Percentiles rank a stretch among this genome's conserved stretches.
phyloP scores from a whole-genome alignment of 1,140 invertebrate genomes.

The Gyrodactylus salaris region DNA sequence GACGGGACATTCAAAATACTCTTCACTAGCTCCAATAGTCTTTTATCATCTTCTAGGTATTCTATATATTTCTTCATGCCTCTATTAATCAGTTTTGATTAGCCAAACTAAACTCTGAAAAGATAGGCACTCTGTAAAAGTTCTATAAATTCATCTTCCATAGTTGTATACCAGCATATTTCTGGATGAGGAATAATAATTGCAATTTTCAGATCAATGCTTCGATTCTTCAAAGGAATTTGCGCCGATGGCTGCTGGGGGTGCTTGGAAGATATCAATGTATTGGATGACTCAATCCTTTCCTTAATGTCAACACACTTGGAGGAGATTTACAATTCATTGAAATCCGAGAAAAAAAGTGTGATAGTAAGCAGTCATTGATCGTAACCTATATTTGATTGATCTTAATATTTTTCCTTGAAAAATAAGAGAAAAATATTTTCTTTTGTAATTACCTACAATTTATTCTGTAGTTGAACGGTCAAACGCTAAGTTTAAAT shows the following conservation, averaged over 20 bases:
- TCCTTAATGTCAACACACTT: slow-evolving; percentile 60
- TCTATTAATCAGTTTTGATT: too few species aligned
- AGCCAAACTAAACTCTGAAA: too few species aligned
- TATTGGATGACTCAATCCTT: slow-evolving; percentile 51
- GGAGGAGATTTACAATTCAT: slow-evolving; percentile 45
- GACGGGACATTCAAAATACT: too few species aligned
- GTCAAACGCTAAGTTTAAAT: not conserved
- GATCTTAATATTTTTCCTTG: too few species aligned
- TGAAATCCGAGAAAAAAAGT: slow-evolving; percentile 36
- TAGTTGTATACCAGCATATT: not conserved
- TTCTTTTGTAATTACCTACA: slow-evolving; percentile 16
- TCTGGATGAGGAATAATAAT: too few species aligned
- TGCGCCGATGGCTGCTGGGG: slow-evolving; percentile 35
- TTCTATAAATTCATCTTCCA: too few species aligned
- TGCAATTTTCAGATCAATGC: slow-evolving; percentile 33
- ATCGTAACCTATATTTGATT: too few species aligned
- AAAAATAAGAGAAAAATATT: slow-evolving; percentile 21
- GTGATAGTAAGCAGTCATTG: too few species aligned
- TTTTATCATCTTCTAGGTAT: too few species aligned
- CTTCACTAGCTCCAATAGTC: not conserved
- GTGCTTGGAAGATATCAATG: slow-evolving; percentile 59
- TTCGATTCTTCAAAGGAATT: slow-evolving; percentile 40
- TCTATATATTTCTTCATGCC: too few species aligned
- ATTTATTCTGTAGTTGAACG: not conserved
- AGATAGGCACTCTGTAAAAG: too few species aligned